Evolutionary conservation across 1,140 invertebrate genomes (phyloP), one percentile per base, ranked within the genome.

Genomic region (Atta colombica): DNA sequence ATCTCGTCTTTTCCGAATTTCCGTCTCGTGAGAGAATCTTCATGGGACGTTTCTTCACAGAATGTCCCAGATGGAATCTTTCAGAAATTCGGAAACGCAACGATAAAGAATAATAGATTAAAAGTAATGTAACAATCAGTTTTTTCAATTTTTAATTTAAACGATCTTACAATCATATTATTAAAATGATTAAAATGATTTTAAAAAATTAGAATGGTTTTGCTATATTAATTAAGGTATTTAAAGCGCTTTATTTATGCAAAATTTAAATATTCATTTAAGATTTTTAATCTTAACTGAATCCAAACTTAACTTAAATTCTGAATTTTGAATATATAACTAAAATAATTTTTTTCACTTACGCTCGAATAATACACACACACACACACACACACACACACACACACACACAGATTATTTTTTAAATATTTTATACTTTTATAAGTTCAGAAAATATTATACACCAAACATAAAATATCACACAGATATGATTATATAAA

Each of bases 1-100:
- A 0, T 80, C 49, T 31, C 28, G 28, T 68, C 45, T 80, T 80
- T 80, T 53, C 68, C n/a, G 51, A 49, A 82, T 82, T 74, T 82
- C 53, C 66, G 66, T 58, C 3, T 49, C 8, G 28, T 18, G 18
- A 45, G 25, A 58, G 39, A 55, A 74, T 82, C 61, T 78, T 45
- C 77, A 12, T 51, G 61, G 28, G 45, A 78, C 45, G 14, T 66
- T 39, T 51, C 45, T 31, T 45, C 16, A 7, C 10, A 4, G 31
- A 31, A 49, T 60, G 69, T 60, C 69, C 39, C 55, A 16, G 14
- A 25, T 16, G 68, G 39, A 49, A 60, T 74, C 68, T 35, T 39
- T 60, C 53, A 35, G 16, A 39, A 55, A 35, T 82, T 82, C 49
- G 68, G 31, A 49, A 60, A 49, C 18, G 53, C 14, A 72, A 31